Percentiles rank a stretch among this genome's conserved stretches.
phyloP scores from a whole-genome alignment of 2,888 invertebrate genomes.

The Agapetus fuscipes region DNA sequence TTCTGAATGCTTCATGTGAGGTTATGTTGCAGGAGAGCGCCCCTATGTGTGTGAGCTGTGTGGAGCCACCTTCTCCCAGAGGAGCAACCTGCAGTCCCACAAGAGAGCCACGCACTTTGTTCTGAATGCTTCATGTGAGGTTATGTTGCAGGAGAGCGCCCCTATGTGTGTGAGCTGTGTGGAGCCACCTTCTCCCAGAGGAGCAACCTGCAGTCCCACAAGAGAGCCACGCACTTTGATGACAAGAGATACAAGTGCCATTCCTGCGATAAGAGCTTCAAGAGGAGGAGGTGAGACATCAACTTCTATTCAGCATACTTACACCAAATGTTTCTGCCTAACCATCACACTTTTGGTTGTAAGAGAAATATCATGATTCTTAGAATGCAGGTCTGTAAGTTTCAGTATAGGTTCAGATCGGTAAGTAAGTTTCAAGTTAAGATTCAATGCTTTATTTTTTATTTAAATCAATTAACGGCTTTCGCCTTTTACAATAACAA shows the following conservation, averaged over 20 bases:
- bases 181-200: conserved; percentile 72
- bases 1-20: no score
- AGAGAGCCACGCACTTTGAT: conserved; percentile 67
- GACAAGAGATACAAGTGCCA: conserved; percentile 63
- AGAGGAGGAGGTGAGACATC: conserved; percentile 44
- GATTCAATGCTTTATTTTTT: no score
- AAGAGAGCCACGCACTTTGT: conserved; percentile 65
- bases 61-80: conserved; percentile 69
- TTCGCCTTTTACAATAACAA: no score
- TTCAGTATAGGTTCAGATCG: no score
- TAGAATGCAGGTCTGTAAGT: no score
- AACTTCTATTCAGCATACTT: no score
- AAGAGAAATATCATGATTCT: no score
- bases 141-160: conserved; percentile 61
- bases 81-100: conserved; percentile 74
- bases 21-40: conserved; percentile 57
- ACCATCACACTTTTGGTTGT: no score
- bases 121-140: no score
- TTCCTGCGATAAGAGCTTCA: conserved; percentile 65
- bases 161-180: conserved; percentile 70
- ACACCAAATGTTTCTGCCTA: no score
- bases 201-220: conserved; percentile 72
- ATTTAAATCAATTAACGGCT: no score
- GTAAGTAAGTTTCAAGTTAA: no score
- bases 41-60: conserved; percentile 73